Percentiles rank a stretch among this genome's conserved stretches.
Evolutionary conservation across 92 coral and sea anemone genomes (phyloP).

Genomic region (Phenganax marumi): DNA sequence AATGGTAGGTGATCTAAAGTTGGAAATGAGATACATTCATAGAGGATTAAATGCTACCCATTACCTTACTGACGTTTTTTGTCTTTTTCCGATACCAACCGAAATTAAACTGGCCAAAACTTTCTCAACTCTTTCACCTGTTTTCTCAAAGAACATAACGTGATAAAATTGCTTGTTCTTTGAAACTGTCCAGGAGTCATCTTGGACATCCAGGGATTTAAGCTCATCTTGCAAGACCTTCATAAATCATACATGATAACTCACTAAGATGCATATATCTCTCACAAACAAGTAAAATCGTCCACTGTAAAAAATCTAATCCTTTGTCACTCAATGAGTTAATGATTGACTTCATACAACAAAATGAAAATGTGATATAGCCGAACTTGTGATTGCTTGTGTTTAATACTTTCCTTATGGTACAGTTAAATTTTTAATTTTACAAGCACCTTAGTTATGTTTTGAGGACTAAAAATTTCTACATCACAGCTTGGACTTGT

Average conservation of each 20-base stretch:
- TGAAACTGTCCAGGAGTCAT: conserved; percentile 28
- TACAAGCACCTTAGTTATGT: background rate
- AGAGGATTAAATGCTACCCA: background rate
- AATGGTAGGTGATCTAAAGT: background rate
- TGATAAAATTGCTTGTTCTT: conserved; percentile 27
- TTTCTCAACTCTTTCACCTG: conserved; percentile 31
- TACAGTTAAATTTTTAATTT: background rate
- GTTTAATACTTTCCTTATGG: too few relatives aligned
- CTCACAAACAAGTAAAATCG: background rate
- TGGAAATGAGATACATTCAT: background rate
- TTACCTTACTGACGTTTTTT: conserved; percentile 29
- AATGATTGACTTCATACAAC: too few relatives aligned
- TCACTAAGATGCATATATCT: background rate
- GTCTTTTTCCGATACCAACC: conserved; percentile 24
- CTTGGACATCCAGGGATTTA: conserved; percentile 3
- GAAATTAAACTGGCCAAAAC: conserved; percentile 15
- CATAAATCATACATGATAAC: background rate
- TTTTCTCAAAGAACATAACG: conserved; percentile 22
- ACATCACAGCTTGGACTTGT: background rate
- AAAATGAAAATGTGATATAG: too few relatives aligned
- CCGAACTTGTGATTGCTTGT: background rate
- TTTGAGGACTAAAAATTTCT: background rate
- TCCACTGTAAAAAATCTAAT: background rate
- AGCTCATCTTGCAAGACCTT: conserved; percentile 30
- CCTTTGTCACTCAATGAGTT: too few relatives aligned